Conservation (phyloP, 2,797 vertebrate species). For the Adrianichthys oophorus region DNA sequence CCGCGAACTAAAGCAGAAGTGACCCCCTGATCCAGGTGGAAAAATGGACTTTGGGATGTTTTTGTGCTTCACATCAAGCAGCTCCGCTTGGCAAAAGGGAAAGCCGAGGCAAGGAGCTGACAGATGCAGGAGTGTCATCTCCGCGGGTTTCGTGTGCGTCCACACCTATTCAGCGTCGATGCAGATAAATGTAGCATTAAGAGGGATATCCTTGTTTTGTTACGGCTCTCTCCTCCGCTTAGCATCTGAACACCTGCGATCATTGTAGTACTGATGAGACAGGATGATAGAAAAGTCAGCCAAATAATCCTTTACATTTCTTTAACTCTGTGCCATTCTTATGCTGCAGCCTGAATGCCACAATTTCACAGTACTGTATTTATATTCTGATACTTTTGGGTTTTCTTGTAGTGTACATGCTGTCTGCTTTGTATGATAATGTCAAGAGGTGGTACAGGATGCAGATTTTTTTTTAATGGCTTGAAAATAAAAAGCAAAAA, state of each 20-base stretch:
- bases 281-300: slow-evolving; percentile 40
- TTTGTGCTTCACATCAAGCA: slow-evolving; percentile 51
- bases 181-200: slow-evolving; percentile 54
- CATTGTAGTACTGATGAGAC: slow-evolving; percentile 39
- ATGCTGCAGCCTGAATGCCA: slow-evolving; percentile 27
- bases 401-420: slow-evolving; percentile 42
- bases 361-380: slow-evolving; percentile 63
- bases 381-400: slow-evolving; percentile 59
- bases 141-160: slow-evolving; percentile 21
- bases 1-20: slow-evolving; percentile 59
- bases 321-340: slow-evolving; percentile 43
- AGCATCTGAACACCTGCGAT: slow-evolving; percentile 40
- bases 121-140: slow-evolving; percentile 27
- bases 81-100: slow-evolving; percentile 40
- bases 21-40: slow-evolving; percentile 7
- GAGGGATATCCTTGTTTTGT: slow-evolving; percentile 34
- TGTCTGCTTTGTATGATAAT: slow-evolving; percentile 50
- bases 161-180: slow-evolving; percentile 18
- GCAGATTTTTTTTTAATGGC: slow-evolving; percentile 31
- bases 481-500: slow-evolving; percentile 33
- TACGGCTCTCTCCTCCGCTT: slow-evolving; percentile 56
- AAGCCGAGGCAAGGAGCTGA: slow-evolving; percentile 22
- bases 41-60: slow-evolving; percentile 45
- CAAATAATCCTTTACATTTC: slow-evolving; percentile 71
- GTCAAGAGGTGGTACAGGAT: slow-evolving; percentile 40